phyloP scores from a whole-genome alignment of 2,113 vertebrate genomes.

The Vicugna pacos region DNA sequence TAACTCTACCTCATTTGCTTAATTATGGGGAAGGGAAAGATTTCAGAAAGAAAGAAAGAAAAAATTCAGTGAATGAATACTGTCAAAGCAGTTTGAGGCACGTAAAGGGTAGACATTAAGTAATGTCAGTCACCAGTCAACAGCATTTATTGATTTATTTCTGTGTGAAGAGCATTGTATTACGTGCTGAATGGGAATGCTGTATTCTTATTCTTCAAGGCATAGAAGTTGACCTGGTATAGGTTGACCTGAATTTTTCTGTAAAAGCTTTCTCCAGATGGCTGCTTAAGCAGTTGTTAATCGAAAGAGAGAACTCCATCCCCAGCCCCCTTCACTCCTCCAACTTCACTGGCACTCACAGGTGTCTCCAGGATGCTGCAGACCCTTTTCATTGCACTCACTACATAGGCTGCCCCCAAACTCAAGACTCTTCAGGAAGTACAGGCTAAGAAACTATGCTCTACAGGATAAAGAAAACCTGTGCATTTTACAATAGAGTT shows the following conservation, averaged over 20 bases:
- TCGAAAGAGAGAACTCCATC: constrained; percentile 5
- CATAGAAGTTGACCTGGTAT: constrained; percentile 53
- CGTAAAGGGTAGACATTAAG: constrained; percentile 58
- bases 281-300: constrained; percentile 65
- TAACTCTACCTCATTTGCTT: not conserved
- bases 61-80: not conserved
- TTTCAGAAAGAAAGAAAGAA: not conserved
- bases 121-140: constrained; percentile 73
- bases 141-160: constrained; percentile 73
- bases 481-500: not conserved
- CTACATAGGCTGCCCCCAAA: not conserved
- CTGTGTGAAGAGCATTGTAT: constrained; percentile 67
- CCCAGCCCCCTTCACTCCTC: not conserved
- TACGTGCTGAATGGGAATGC: constrained; percentile 63
- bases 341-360: not conserved
- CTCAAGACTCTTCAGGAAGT: not conserved
- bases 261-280: constrained; percentile 56
- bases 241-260: constrained; percentile 76
- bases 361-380: too few relatives aligned
- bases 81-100: not conserved
- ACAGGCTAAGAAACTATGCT: not conserved
- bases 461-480: not conserved
- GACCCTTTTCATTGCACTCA: not conserved
- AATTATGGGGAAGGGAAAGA: not conserved
- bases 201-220: constrained; percentile 49